These are phyloP conservation scores for Polyergus mexicanus DNA, from an alignment of 1,140 invertebrate species.

Conservation along the genomic window DNA sequence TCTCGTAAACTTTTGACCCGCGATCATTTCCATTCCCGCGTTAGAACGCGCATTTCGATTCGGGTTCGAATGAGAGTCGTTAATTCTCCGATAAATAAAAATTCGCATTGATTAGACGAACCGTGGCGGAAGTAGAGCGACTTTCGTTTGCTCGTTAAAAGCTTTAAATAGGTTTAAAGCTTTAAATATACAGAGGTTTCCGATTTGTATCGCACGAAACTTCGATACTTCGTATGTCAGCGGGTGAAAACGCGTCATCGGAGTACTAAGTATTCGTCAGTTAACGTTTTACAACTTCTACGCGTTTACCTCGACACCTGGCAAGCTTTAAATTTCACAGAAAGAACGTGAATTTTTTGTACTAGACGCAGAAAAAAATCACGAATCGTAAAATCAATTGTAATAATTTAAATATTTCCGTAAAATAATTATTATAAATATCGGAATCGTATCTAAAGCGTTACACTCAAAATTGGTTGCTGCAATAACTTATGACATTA, in stretches of 20 bases:
- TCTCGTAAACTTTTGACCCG: conserved; percentile 62
- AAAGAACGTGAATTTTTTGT: conserved; percentile 2
- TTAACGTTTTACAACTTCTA: conserved; percentile 29
- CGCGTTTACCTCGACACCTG: not conserved
- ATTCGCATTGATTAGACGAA: conserved; percentile 65
- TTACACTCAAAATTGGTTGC: not conserved
- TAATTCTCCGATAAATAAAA: conserved; percentile 65
- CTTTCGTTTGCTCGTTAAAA: conserved; percentile 32
- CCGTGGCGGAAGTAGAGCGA: not conserved
- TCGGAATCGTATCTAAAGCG: not conserved
- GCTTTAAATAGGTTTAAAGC: conserved; percentile 3
- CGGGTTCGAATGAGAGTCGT: conserved; percentile 48
- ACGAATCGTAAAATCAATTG: not conserved
- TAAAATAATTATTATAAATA: not conserved
- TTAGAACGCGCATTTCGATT: conserved; percentile 47
- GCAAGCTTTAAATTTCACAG: conserved; percentile 45
- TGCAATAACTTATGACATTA: conserved; percentile 41
- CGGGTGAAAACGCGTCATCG: conserved; percentile 30
- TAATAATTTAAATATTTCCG: not conserved
- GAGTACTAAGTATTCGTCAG: conserved; percentile 45
- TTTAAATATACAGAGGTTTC: not conserved
- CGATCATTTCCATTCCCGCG: conserved; percentile 53
- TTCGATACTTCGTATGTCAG: not conserved
- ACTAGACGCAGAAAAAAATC: not conserved
- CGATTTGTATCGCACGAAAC: not conserved